Percentiles rank a stretch among this genome's conserved stretches.
These are phyloP conservation scores for Stigmatopora argus DNA, from an alignment of 2,113 vertebrate genomes.

Conservation along the genomic window DNA sequence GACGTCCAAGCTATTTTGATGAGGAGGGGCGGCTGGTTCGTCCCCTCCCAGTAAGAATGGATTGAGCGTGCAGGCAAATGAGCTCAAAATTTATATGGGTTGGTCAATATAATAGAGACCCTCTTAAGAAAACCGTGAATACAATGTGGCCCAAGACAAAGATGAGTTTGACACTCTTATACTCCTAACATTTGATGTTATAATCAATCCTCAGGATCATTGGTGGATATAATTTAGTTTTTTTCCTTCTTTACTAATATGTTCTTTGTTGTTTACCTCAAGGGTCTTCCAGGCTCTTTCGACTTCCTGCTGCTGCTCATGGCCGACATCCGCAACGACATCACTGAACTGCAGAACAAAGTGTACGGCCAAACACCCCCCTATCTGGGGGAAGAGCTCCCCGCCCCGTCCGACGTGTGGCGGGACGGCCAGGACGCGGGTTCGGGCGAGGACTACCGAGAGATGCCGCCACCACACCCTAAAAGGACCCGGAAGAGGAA, in stretches of 20 bases:
- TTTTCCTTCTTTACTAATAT: background rate
- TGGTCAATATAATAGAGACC: no score
- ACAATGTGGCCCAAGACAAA: no score
- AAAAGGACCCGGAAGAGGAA: conserved; percentile 71
- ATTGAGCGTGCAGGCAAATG: no score
- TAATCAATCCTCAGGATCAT: no score
- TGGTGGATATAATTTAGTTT: background rate
- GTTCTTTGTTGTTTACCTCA: conserved; percentile 11
- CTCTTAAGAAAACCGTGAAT: no score
- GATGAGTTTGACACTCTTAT: no score
- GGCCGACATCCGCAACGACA: conserved; percentile 95
- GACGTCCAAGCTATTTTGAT: no score
- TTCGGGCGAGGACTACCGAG: conserved; percentile 83
- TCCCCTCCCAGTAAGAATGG: no score
- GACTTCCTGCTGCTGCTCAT: conserved; percentile 92
- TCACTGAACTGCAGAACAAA: conserved; percentile 84
- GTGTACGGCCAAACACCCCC: conserved; percentile 78
- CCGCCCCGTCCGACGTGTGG: conserved; percentile 75
- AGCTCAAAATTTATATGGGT: no score
- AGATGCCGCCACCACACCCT: conserved; percentile 51
- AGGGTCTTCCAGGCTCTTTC: conserved; percentile 95
- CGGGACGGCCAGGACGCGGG: conserved; percentile 78
- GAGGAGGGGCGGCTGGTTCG: no score
- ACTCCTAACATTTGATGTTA: no score
- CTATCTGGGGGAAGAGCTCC: conserved; percentile 79